Evolutionary conservation across 2,797 vertebrate species (phyloP), one percentile per base, ranked within the genome.

Genomic region (Thalassophryne amazonica): DNA sequence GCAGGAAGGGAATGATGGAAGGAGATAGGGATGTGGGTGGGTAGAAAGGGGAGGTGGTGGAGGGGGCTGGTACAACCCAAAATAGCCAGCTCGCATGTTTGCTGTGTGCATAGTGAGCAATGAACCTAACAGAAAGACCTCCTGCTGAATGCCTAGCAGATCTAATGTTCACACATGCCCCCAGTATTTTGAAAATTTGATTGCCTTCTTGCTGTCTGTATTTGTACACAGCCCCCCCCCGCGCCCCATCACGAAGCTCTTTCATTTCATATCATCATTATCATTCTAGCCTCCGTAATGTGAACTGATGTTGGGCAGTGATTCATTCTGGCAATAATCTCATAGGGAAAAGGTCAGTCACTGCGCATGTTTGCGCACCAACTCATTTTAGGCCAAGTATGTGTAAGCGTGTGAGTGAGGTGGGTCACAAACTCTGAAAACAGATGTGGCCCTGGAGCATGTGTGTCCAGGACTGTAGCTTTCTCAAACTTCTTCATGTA

Each of bases 11-110:
- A 78, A 69, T 69, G 68, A 84, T 76, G 72, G 67, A 76, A 77
- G 60, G 46, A 76, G 64, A 84, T 72, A 69, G 73, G 71, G 74
- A 77, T 63, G 76, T 78, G 50, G 61, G 63, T 76, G 78, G 69
- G 75, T 65, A 39, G 61, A 65, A 33, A 52, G 60, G 54, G 63
- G 18, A 6, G 36, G 63, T 15, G 40, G 21, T 15, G 39, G 33
- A n/a, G 35, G 66, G 66, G 60, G 60, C 24, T 42, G 53, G 54
- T 23, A 14, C 15, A 19, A 74, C 78, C 80, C 56, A 83, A 91
- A 91, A 91, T 91, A 91, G 85, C 86, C 60, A 29, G 38, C 81
- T 90, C 83, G 78, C 85, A 85, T 86, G 84, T 84, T 88, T 72
- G 60, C 82, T 81, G 71, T 83, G 72, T 76, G 56, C 5, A 7